Conservation (phyloP, 2,797 vertebrate species). For the Chloroceryle amazona region DNA sequence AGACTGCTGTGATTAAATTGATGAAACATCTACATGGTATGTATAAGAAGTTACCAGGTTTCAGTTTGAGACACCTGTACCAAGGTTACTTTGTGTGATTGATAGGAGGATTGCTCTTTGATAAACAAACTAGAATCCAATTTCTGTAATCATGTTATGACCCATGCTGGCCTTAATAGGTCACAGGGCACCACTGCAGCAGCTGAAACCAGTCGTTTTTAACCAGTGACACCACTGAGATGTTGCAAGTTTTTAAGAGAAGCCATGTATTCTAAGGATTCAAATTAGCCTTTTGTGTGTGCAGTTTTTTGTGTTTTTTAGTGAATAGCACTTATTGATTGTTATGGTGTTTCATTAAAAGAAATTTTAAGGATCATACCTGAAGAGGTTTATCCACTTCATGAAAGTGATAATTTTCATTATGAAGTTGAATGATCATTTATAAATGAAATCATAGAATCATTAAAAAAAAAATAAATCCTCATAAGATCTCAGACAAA, state of each 20-base stretch:
- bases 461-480: rapidly evolving
- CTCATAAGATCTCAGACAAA: not conserved
- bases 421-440: not conserved
- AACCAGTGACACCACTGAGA: not conserved
- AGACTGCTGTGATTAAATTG: not conserved
- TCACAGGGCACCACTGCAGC: rapidly evolving
- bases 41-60: not conserved
- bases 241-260: not conserved
- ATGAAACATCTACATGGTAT: rapidly evolving
- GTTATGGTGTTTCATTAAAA: rapidly evolving
- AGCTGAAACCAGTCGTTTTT: not conserved
- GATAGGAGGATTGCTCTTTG: not conserved
- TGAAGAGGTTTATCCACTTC: not conserved
- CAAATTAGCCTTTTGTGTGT: not conserved
- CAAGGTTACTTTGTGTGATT: not conserved
- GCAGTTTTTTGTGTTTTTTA: not conserved
- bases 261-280: rapidly evolving
- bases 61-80: not conserved
- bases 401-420: not conserved
- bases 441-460: not conserved
- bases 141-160: not conserved
- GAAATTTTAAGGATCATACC: not conserved
- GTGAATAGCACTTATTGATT: not conserved
- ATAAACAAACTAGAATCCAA: not conserved
- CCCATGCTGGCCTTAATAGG: not conserved